phyloP scores from a whole-genome alignment of 2,888 invertebrate genomes.

The Metalampra italica region DNA sequence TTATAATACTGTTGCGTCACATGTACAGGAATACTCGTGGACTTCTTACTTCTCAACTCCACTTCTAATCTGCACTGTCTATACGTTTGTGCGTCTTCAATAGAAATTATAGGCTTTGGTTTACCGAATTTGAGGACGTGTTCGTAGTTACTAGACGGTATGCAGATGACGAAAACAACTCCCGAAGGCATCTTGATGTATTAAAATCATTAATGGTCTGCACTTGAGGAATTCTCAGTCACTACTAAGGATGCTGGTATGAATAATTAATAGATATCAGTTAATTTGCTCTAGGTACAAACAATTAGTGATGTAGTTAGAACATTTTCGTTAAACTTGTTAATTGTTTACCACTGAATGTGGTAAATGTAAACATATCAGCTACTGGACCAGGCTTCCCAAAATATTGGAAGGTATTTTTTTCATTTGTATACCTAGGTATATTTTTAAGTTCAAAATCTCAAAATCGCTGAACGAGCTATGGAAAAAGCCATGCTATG shows the following conservation, averaged over 20 bases:
- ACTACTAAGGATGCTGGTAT: neutral
- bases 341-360: slow-evolving; percentile 2
- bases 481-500: no score
- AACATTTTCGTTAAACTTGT: neutral
- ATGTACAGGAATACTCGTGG: slow-evolving; percentile 58
- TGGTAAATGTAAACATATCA: neutral
- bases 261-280: slow-evolving; percentile 13
- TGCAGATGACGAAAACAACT: slow-evolving; percentile 83
- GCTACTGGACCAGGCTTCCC: no score
- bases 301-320: slow-evolving; percentile 10
- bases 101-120: slow-evolving; percentile 45
- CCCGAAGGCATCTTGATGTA: slow-evolving; percentile 73
- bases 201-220: neutral
- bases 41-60: slow-evolving; percentile 58
- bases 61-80: slow-evolving; percentile 54
- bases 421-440: no score
- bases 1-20: slow-evolving; percentile 60
- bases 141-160: slow-evolving; percentile 84
- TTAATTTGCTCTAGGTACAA: slow-evolving; percentile 33
- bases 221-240: neutral
- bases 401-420: no score
- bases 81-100: slow-evolving; percentile 29
- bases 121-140: slow-evolving; percentile 77
- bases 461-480: no score
- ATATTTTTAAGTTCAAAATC: no score